These are phyloP conservation scores for Bagarius yarrelli DNA, from an alignment of 2,113 vertebrate genomes.

Conservation along the genomic window DNA sequence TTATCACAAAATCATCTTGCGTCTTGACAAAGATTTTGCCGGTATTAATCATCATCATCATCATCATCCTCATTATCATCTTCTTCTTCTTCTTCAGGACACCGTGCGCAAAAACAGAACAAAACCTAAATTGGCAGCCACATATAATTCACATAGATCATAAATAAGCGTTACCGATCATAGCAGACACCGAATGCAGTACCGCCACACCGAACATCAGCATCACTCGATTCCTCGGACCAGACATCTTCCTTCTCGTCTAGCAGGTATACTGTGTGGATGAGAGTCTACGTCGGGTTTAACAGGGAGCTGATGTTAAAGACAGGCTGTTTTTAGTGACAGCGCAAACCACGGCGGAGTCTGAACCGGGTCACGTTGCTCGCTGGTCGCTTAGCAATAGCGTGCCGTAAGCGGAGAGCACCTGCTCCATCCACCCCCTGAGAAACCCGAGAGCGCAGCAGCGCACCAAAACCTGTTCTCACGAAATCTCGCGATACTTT, in stretches of 20 bases:
- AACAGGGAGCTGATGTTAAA: slow-evolving; percentile 7
- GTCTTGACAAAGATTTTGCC: neutral
- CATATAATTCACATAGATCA: neutral
- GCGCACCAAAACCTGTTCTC: slow-evolving; percentile 15
- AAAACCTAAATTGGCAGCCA: neutral
- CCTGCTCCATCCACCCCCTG: slow-evolving; percentile 41
- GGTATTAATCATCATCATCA: neutral
- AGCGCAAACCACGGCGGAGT: slow-evolving; percentile 24
- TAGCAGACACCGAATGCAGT: slow-evolving; percentile 69
- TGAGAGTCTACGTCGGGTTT: neutral
- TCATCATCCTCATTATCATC: neutral
- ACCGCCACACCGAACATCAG: slow-evolving; percentile 64
- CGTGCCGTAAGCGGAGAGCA: slow-evolving; percentile 23
- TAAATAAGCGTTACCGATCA: slow-evolving; percentile 67
- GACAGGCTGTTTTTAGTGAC: slow-evolving; percentile 16
- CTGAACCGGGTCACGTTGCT: slow-evolving; percentile 38
- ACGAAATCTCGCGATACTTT: slow-evolving; percentile 47
- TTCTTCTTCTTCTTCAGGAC: no score
- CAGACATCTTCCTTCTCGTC: slow-evolving; percentile 46
- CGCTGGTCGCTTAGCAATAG: slow-evolving; percentile 45
- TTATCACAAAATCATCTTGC: neutral
- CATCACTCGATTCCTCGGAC: slow-evolving; percentile 45
- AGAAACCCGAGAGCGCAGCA: slow-evolving; percentile 21
- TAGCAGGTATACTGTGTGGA: neutral
- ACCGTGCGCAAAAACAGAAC: neutral